Evolutionary conservation across 2,888 invertebrate species (phyloP).

Genomic region (Microctonus hyperodae): DNA sequence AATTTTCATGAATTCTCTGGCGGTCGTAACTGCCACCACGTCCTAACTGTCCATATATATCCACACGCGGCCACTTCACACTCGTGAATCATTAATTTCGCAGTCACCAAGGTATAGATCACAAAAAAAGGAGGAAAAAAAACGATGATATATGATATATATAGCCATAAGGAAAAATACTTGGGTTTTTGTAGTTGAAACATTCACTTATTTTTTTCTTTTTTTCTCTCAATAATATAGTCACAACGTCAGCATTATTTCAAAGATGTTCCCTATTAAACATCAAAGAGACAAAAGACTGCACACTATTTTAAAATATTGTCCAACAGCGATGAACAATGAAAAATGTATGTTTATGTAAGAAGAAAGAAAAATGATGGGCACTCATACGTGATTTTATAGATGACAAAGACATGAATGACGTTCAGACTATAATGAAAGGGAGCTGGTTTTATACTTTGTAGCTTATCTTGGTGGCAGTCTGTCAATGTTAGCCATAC

Average conservation of each 20-base stretch:
- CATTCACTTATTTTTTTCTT: neutral
- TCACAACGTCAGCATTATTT: neutral
- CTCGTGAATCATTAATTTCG: constrained; percentile 40
- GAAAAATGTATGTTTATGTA: neutral
- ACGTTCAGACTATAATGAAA: neutral
- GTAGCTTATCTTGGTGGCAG: constrained; percentile 21
- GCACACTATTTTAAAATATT: constrained; percentile 3
- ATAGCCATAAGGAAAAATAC: no score
- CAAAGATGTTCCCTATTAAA: neutral
- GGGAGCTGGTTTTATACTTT: constrained; percentile 20
- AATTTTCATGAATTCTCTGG: constrained; percentile 35
- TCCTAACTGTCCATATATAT: constrained; percentile 10
- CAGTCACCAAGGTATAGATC: constrained; percentile 24
- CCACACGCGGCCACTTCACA: constrained; percentile 35
- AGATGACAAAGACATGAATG: constrained; percentile 33
- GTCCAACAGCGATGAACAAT: neutral
- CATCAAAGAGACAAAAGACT: neutral
- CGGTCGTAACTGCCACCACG: constrained; percentile 1
- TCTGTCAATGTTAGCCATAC: constrained; percentile 5
- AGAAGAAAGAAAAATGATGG: constrained; percentile 14
- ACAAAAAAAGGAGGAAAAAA: no score
- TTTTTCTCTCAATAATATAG: neutral
- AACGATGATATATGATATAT: no score
- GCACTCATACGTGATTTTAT: constrained; percentile 31
- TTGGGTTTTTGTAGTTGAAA: no score